Conservation (phyloP, 92 coral and sea anemone genomes). For the Desmophyllum pertusum region DNA sequence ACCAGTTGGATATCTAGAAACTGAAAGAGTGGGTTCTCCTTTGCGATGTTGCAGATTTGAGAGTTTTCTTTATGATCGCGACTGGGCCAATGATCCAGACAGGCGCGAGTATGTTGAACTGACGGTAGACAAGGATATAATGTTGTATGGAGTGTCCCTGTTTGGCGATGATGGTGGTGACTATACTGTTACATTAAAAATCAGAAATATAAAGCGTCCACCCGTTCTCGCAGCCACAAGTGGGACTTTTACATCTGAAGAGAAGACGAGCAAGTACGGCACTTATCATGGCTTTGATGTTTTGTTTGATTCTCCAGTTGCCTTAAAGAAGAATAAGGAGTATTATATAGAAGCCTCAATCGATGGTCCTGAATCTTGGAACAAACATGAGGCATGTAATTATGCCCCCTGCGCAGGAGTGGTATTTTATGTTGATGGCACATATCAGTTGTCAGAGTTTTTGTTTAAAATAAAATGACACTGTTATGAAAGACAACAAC, state of each 20-base stretch:
- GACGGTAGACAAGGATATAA: slow-evolving; percentile 9
- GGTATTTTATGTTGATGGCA: neutral
- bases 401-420: neutral
- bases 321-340: neutral
- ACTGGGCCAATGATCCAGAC: neutral
- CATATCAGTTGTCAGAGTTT: neutral
- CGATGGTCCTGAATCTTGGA: neutral
- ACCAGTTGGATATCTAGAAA: neutral
- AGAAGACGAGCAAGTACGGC: neutral
- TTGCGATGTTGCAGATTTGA: neutral
- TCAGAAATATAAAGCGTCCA: neutral
- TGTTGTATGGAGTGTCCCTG: slow-evolving; percentile 4
- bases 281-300: slow-evolving; percentile 9
- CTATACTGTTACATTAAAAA: neutral
- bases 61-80: neutral
- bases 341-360: neutral
- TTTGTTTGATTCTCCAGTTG: neutral
- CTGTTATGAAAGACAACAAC: too few relatives aligned
- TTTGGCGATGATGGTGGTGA: neutral
- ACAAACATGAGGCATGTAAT: neutral
- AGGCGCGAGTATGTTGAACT: neutral
- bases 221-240: neutral
- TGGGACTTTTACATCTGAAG: neutral
- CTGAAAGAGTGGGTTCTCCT: neutral
- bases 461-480: neutral